phyloP scores from a whole-genome alignment of 2,888 invertebrate genomes.

The Adineta ricciae region DNA sequence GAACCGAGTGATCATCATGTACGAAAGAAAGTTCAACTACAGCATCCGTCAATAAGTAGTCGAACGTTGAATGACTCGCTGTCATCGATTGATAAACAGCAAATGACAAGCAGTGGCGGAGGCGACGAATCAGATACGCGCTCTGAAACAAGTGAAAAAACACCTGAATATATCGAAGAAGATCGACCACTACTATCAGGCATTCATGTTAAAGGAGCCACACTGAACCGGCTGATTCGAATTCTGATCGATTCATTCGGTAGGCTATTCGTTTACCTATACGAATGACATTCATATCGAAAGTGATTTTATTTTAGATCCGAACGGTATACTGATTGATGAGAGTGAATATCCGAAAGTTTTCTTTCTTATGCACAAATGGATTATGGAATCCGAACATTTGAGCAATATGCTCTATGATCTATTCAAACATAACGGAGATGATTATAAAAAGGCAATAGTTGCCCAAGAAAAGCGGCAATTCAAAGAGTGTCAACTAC shows the following conservation, averaged over 20 bases:
- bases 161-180: constrained; percentile 29
- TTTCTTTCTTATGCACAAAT: constrained; percentile 43
- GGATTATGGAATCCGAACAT: constrained; percentile 50
- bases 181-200: constrained; percentile 22
- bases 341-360: constrained; percentile 30
- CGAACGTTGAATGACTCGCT: neutral
- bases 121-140: neutral
- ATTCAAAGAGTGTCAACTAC: constrained; percentile 35
- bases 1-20: constrained; percentile 11
- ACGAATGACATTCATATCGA: too few species aligned
- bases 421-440: constrained; percentile 28
- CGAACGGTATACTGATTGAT: neutral
- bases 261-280: too few species aligned
- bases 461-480: constrained; percentile 22
- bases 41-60: neutral
- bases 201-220: constrained; percentile 24
- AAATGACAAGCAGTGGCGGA: neutral
- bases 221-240: constrained; percentile 26
- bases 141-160: constrained; percentile 5
- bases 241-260: constrained; percentile 31
- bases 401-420: constrained; percentile 40
- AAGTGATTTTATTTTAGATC: too few species aligned
- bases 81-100: neutral
- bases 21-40: neutral
- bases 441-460: constrained; percentile 19